Base-by-base conservation (phyloP, 2,797 vertebrate genomes). In the Heteromormyrus szaboi region DNA sequence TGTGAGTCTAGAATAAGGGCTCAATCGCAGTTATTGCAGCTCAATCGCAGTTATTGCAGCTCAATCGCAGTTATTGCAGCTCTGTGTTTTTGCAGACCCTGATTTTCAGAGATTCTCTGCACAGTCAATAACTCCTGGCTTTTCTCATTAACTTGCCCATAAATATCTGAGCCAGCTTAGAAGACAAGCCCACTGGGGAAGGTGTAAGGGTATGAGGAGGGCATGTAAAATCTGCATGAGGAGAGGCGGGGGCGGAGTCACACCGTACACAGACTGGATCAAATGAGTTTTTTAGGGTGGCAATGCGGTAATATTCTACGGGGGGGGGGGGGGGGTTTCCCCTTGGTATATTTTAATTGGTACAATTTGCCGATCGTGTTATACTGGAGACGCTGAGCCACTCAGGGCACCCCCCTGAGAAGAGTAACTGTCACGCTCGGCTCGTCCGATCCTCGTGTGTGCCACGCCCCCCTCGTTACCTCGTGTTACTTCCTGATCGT, bases 81-180 rank as follows among this genome's bases (percentile, higher is more conserved):
- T 79, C 37, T 7, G 17, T 3, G 37, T 79, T 44, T 79, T 44
- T 44, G 72, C 37, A 79, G 37, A 79, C 93, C 92, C 94, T 94
- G 94, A 95, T 95, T 95, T 95, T 94, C 94, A 93, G 93, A 93
- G 94, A 94, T 41, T 94, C 93, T 93, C 94, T 95, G 94, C 94
- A 95, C 94, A 95, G 95, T 95, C 95, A 93, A 95, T 95, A 95
- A 93, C 93, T 95, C 92, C 93, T 93, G 93, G 93, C 93, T 94
- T 91, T 92, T 91, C 94, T 94, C 94, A 94, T 94, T 95, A 94
- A 94, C 94, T 91, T 93, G 53, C 72, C 72, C 44, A 85, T 85
- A 85, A 85, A 85, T 29, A 25, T 85, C 44, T 25, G 81, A 85
- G 81, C 8, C 81, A 81, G 51, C 50, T 22, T 19, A 88, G 48